Base-by-base conservation (phyloP, 2,113 vertebrate species). In the Lucifuga dentata region DNA sequence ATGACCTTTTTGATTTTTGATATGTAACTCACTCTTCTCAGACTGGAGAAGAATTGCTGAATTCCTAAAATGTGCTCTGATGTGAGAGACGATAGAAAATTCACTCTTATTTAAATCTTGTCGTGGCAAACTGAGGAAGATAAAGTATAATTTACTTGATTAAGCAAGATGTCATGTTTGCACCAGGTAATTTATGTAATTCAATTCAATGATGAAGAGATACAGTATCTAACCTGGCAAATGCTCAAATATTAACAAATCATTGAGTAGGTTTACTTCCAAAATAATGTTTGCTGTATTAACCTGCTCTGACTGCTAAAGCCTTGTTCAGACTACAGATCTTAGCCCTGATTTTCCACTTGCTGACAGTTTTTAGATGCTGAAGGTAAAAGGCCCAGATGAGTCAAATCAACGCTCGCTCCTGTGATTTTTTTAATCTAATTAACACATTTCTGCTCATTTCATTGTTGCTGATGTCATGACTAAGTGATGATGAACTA, bases 1-100 rank as follows among this genome's bases (percentile, higher is more conserved):
- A 62, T 75, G 75, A 76, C 83, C 76, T 88, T 72, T 76, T 66
- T 29, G 49, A 66, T 82, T 66, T 80, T 76, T 75, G 73, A 81
- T 78, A 78, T 83, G 48, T 78, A 81, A 88, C 76, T 76, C 78
- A 84, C 39, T 68, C 52, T 68, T 64, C n/a, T n/a, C 72, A 32
- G 17, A 41, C 72, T 24, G 16, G 53, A 72, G 50, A 45, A 52
- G 52, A 43, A 16, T 43, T 3, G 38, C 16, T 74, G 53, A 82
- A 80, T 84, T 40, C 17, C 20, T 50, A 68, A 74, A 46, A 32
- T 0, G 0, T 51, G 29, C 49, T 59, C 17, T 65, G 59, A 76
- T 62, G 70, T 46, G 16, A 60, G 7, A 29, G 26, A 7, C 7
- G 26, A 29, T 29, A 29, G n/a, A n/a, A n/a, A n/a, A n/a, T n/a